These are phyloP conservation scores for Craterocephalus amniculus DNA, from an alignment of 2,797 vertebrate genomes.

Conservation along the genomic window DNA sequence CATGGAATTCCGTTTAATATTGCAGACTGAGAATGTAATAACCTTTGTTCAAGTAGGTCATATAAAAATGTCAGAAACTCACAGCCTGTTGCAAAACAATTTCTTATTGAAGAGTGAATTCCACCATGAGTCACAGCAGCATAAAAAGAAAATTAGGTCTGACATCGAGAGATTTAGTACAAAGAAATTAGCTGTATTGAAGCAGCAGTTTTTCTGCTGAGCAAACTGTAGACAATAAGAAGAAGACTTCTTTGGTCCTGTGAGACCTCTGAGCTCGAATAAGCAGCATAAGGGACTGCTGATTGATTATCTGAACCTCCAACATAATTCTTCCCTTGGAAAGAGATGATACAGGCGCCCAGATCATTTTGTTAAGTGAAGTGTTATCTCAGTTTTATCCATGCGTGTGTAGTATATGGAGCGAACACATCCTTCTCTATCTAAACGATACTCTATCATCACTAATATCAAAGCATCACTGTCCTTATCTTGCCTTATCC, in stretches of 20 bases:
- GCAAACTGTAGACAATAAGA: neutral
- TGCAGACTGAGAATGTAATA: conserved; percentile 16
- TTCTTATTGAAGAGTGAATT: conserved; percentile 14
- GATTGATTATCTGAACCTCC: conserved; percentile 49
- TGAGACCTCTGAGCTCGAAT: conserved; percentile 20
- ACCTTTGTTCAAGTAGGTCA: conserved; percentile 14
- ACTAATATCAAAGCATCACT: conserved; percentile 48
- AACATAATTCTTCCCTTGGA: conserved; percentile 16
- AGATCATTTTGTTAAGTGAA: conserved; percentile 53
- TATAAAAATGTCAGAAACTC: conserved; percentile 22
- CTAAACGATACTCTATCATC: conserved; percentile 47
- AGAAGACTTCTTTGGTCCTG: neutral
- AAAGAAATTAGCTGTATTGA: conserved; percentile 17
- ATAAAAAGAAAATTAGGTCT: conserved; percentile 3
- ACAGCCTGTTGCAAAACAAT: conserved; percentile 22
- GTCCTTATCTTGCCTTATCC: conserved; percentile 53
- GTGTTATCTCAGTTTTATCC: conserved; percentile 70
- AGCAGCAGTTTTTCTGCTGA: neutral
- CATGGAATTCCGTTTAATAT: neutral
- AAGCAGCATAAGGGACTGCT: conserved; percentile 11
- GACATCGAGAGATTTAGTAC: conserved; percentile 12
- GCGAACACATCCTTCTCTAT: conserved; percentile 40
- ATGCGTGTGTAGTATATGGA: conserved; percentile 45
- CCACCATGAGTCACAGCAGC: neutral
- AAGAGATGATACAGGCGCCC: conserved; percentile 29